Base-by-base conservation (phyloP, 2,888 invertebrate genomes). In the Drosophila neotestacea region DNA sequence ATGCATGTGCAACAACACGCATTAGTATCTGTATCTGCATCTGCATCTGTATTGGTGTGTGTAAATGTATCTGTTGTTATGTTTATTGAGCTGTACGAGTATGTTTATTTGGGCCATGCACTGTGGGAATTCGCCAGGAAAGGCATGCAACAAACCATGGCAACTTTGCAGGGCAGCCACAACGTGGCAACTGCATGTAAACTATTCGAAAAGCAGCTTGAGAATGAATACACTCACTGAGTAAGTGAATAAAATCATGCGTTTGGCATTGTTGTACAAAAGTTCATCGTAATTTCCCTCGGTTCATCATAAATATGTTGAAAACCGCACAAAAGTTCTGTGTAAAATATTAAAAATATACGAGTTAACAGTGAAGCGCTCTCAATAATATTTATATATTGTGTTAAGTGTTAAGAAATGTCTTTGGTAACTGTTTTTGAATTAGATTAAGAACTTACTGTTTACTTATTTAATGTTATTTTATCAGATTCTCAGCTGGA, bases 21-120 rank as follows among this genome's bases (percentile, higher is more conserved):
- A 22, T 16, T 36, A 54, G 51, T 13, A 28, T 41, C 13, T 46
- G 38, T 36, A 22, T 9, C 7, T 42, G 36, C 6, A 16, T 13
- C 13, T 47, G 32, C 16, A 32, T 4, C 16, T 11, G 11, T 48
- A 34, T 16, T 27, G 36, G 30, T 34, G 22, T 47, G 22, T 50
- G 54, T 38, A n/a, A 58, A 44, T 73, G 52, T 32, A 39, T 58
- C 28, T 44, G 58, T 38, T 76, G 76, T 73, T 73, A 60, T 77
- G 77, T 77, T 77, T 77, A 77, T 77, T 77, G 77, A 77, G 77
- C 65, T 76, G 56, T 62, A 32, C 68, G 76, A 62, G 54, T 46
- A 47, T 73, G 69, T 73, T 73, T 77, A 77, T 77, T 77, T 77
- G 77, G 77, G 77, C 73, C 70, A 73, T 66, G 66, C 64, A 51